Evolutionary conservation across 2,113 vertebrate genomes (phyloP).

Genomic region (Tachysurus fulvidraco): DNA sequence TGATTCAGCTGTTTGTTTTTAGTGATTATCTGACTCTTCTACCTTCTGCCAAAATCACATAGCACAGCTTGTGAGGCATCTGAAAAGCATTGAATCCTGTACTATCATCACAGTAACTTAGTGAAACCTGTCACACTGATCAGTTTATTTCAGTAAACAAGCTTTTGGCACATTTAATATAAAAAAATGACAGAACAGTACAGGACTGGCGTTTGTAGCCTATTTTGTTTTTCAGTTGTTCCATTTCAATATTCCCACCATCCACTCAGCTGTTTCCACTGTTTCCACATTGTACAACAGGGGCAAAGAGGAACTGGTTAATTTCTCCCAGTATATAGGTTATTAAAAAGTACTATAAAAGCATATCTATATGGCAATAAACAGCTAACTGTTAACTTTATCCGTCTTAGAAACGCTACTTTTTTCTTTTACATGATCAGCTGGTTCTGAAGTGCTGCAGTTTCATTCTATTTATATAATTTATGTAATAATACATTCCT

Average conservation of each 20-base stretch:
- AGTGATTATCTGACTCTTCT: neutral
- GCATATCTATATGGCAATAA: neutral
- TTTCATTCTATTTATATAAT: too few species aligned
- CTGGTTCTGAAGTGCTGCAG: neutral
- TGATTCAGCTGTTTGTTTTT: conserved; percentile 8
- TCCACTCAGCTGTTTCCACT: neutral
- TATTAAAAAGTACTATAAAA: neutral
- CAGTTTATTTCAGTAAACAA: conserved; percentile 7
- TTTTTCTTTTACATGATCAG: neutral
- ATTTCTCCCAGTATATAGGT: neutral
- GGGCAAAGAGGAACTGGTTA: neutral
- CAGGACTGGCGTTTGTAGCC: neutral
- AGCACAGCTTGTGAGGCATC: neutral
- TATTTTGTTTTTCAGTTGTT: neutral
- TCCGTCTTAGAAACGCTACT: neutral
- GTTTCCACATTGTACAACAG: neutral
- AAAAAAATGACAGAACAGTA: neutral
- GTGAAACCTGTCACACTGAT: neutral
- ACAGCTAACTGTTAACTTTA: neutral
- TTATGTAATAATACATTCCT: neutral
- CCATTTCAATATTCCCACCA: neutral
- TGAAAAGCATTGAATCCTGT: neutral
- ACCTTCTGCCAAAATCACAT: conserved; percentile 14
- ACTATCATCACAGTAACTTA: neutral
- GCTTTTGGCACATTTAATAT: neutral